Evolutionary conservation across 2,113 vertebrate species (phyloP).

Genomic region (Vanacampus margaritifer): DNA sequence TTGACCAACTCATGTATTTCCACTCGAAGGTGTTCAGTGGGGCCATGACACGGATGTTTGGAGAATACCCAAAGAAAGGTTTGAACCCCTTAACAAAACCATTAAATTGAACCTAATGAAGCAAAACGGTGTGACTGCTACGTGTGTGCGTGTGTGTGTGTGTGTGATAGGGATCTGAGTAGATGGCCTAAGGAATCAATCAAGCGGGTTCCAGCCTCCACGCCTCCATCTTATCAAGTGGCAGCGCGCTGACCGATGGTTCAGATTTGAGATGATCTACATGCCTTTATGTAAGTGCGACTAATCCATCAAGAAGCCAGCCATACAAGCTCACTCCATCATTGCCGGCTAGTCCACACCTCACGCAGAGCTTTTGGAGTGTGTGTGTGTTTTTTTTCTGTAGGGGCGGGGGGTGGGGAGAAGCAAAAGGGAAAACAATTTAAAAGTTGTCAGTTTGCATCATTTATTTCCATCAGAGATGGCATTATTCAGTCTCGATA

Average conservation of each 20-base stretch:
- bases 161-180: constrained; percentile 22
- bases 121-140: not conserved
- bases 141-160: not conserved
- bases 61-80: not conserved
- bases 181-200: constrained; percentile 24
- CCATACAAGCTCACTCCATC: constrained; percentile 36
- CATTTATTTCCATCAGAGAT: constrained; percentile 3
- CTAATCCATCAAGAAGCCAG: constrained; percentile 58
- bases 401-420: not conserved
- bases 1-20: too few relatives aligned
- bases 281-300: constrained; percentile 48
- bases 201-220: constrained; percentile 19
- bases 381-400: not conserved
- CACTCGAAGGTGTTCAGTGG: too few relatives aligned
- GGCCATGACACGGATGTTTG: not conserved
- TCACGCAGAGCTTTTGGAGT: constrained; percentile 4
- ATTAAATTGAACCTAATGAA: not conserved
- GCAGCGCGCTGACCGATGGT: constrained; percentile 23
- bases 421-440: constrained; percentile 1
- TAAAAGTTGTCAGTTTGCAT: constrained; percentile 2
- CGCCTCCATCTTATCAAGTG: constrained; percentile 31
- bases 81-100: not conserved
- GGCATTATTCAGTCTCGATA: constrained; percentile 3
- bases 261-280: constrained; percentile 45
- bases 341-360: constrained; percentile 28